Evolutionary conservation across 2,888 invertebrate genomes (phyloP), one percentile per base, ranked within the genome.

Genomic region (Hydrotaea cyrtoneurina): DNA sequence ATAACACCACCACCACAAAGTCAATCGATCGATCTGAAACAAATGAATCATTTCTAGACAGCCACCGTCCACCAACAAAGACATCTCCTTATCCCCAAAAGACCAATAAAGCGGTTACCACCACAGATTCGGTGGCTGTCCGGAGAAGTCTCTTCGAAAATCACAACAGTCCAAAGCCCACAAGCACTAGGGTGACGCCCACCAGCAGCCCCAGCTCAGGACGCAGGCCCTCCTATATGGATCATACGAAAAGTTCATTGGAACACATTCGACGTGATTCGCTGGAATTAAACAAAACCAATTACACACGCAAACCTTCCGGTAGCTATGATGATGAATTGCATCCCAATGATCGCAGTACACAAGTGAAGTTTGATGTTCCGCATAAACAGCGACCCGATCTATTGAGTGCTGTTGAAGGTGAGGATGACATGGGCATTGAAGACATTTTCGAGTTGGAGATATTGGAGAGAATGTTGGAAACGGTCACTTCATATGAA

Each of bases 401-500:
- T 1, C 92, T 93, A 7, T 90, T 90, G n/a, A 89, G 91, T 79
- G 91, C 93, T 87, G 2, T 31, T 2, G 93, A 93, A 84, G 91
- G 93, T 55, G 93, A 93, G 76, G 89, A 90, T 72, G 90, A 91
- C 73, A 91, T 92, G n/a, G 93, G 93, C 87, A 95, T 96, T 87
- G 96, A 96, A 91, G 95, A 96, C 87, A 95, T 96, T 86, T 95
- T 94, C 87, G 96, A 96, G 88, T 89, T 96, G 86, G 94, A 94
- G 89, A 93, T 95, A 87, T 93, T 96, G 81, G 96, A 96, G 92
- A 94, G 94, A 92, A 94, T 96, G 94, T 93, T 96, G 91, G 96
- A 96, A 92, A 95, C 95, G 89, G 95, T 96, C 80, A 94, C 94
- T 77, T 95, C 95, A 85, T 97, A 97, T 90, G 96, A 97, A 90